Evolutionary conservation across 2,888 invertebrate genomes (phyloP), one percentile per base, ranked within the genome.

Genomic region (Leucoma salicis): DNA sequence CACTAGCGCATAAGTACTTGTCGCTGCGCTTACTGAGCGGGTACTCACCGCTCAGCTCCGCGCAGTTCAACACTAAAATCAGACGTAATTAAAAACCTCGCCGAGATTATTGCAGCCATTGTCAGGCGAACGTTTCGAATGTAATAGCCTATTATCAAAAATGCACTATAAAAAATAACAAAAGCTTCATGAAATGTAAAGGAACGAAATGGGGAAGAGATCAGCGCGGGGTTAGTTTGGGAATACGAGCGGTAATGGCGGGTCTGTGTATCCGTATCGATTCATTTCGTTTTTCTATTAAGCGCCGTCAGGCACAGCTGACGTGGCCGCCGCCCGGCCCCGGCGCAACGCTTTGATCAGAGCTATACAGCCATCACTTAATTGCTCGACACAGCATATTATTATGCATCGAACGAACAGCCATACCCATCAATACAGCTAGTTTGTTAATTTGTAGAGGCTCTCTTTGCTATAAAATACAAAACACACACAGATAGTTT

Each of bases 301-400:
- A 48, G 47, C 49, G 62, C 69, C 61, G 74, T 74, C 78, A 60
- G 41, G 14, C 39, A 64, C 79, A 78, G 74, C 63, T 68, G 78
- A 66, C 74, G 69, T 42, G 16, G 35, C 35, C 42, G 35, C 40
- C 34, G 13, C 36, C 21, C 27, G 2, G 31, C 11, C 2, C 5
- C 38, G 2, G 12, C 10, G 3, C 15, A 25, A n/a, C 13, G 24
- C 37, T 37, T 37, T 38, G 24, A 37, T 42, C 38, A n/a, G 18
- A 3, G 18, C 18, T 7, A 18, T 7, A 18, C 18, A 18, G 18
- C 18, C 18, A 18, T 18, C 7, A 10, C 3, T 10, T 28, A 28
- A 12, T 29, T 29, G 13, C 11, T 4, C n/a, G 27, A n/a, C 11
- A 10, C n/a, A 1, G 27, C 25, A 10, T 2, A 10, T 2, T n/a